Evolutionary conservation across 1,140 invertebrate species (phyloP).

Genomic region (Drosophila malerkotliana): DNA sequence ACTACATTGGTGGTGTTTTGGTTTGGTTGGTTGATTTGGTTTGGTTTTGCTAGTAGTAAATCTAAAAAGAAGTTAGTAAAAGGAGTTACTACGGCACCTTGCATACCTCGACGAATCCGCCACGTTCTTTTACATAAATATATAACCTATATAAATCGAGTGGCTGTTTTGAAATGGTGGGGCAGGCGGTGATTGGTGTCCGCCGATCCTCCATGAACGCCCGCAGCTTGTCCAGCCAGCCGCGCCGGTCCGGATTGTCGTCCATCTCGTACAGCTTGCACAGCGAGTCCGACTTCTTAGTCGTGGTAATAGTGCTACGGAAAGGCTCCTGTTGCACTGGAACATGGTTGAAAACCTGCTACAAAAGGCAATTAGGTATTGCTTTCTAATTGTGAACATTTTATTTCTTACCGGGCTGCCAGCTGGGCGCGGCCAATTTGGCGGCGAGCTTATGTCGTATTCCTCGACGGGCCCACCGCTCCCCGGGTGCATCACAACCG

Average conservation of each 20-base stretch:
- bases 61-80: conserved; percentile 84
- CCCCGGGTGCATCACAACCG: conserved; percentile 85
- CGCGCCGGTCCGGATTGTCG: conserved; percentile 94
- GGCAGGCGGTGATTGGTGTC: conserved; percentile 96
- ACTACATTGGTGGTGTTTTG: conserved; percentile 63
- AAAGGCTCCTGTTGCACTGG: conserved; percentile 91
- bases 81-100: conserved; percentile 88
- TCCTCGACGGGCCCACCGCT: conserved; percentile 92
- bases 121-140: conserved; percentile 96
- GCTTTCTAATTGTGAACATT: background rate
- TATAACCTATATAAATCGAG: conserved; percentile 98
- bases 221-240: conserved; percentile 96
- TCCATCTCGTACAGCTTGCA: conserved; percentile 98
- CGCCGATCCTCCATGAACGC: conserved; percentile 97
- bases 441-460: conserved; percentile 94
- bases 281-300: conserved; percentile 94
- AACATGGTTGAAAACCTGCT: conserved; percentile 95
- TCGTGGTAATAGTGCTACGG: conserved; percentile 86
- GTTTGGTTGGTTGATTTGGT: conserved; percentile 68
- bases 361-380: conserved; percentile 73
- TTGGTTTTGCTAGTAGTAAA: conserved; percentile 80
- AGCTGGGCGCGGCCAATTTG: conserved; percentile 93
- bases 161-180: conserved; percentile 98
- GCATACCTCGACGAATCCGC: conserved; percentile 98
- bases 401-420: conserved; percentile 91